A percentile compares a stretch with the other conserved stretches of the same genome.
These are phyloP conservation scores for Zaprionus vittiger DNA, from an alignment of 1,140 invertebrate species.

Conservation along the genomic window DNA sequence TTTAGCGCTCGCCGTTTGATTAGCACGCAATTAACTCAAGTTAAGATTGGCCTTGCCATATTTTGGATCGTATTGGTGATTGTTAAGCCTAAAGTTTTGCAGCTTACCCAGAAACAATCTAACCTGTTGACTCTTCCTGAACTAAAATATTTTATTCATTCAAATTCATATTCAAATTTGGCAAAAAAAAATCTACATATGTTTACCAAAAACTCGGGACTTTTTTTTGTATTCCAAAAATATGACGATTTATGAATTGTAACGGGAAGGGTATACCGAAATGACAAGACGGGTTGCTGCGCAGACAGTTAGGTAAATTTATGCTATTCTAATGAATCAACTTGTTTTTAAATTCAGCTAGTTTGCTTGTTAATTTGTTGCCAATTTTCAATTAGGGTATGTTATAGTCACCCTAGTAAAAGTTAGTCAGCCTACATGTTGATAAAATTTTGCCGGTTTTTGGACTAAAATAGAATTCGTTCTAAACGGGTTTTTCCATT, in stretches of 20 bases:
- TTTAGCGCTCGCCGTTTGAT: slow-evolving; percentile 31
- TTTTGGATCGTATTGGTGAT: slow-evolving; percentile 17
- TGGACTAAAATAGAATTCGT: slow-evolving; percentile 30
- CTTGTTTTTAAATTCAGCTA: not conserved
- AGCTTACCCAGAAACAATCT: slow-evolving; percentile 16
- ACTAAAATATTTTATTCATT: slow-evolving; percentile 22
- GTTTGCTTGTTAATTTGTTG: not conserved
- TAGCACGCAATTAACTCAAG: slow-evolving; percentile 44
- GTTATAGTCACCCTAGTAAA: no score
- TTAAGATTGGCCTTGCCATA: slow-evolving; percentile 37
- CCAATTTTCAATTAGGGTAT: slow-evolving; percentile 10
- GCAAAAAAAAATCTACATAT: slow-evolving; percentile 16
- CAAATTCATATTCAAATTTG: slow-evolving; percentile 30
- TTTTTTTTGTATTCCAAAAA: slow-evolving; percentile 17
- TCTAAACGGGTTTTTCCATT: slow-evolving; percentile 29
- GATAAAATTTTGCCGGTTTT: slow-evolving; percentile 7
- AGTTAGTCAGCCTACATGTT: not conserved
- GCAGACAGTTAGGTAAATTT: not conserved
- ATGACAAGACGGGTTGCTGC: not conserved
- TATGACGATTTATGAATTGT: not conserved
- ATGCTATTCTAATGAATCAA: not conserved
- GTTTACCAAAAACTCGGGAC: slow-evolving; percentile 18
- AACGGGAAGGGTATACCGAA: slow-evolving; percentile 7
- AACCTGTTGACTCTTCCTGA: slow-evolving; percentile 1
- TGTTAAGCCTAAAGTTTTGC: not conserved